Base-by-base conservation (phyloP, 2,113 vertebrate species). In the Sialia sialis region DNA sequence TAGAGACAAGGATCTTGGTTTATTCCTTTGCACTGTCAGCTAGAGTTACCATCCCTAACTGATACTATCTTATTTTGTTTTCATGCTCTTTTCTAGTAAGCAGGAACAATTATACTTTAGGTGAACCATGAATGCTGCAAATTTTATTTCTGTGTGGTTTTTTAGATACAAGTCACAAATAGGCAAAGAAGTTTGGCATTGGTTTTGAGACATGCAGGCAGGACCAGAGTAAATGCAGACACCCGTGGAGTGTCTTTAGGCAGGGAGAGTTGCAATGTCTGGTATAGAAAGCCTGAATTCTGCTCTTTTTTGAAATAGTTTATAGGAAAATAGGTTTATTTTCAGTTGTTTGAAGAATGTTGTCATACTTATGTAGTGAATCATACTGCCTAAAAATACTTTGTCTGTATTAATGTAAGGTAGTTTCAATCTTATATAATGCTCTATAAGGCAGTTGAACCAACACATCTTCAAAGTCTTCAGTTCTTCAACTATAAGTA, bases 281-380 rank as follows among this genome's bases (percentile, higher is more conserved):
- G 5, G 48, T 43, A 38, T 3, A 39, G 82, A 68, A 78, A 88
- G 5, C 17, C 44, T 75, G 39, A 78, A 75, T 63, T 90, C 30
- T 87, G 39, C 4, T n/a, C 10, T 80, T 54, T 55, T 66, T 60
- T 19, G 1, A 52, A 81, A 52, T 9, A 78, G 21, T 91, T 86
- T 81, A 19, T 39, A 68, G 39, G 59, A 84, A 87, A 89, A 87
- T 49, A 0, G 0, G 13, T 89, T 94, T 86, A 64, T 87, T 89
- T 93, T 92, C 55, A 58, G 55, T 74, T 66, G 9, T 73, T 67
- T 80, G 27, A 90, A 79, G 10, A 29, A 36, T 92, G 55, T 82
- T 94, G 64, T 95, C 76, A 81, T 86, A 95, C 72, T 48, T 92
- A 58, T 56, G n/a, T 27, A 29, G 76, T 94, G 92, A 93, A 78